Percentiles rank a stretch among this genome's conserved stretches.
These are phyloP conservation scores for Numida meleagris DNA, from an alignment of 2,113 vertebrate genomes.

Conservation along the genomic window DNA sequence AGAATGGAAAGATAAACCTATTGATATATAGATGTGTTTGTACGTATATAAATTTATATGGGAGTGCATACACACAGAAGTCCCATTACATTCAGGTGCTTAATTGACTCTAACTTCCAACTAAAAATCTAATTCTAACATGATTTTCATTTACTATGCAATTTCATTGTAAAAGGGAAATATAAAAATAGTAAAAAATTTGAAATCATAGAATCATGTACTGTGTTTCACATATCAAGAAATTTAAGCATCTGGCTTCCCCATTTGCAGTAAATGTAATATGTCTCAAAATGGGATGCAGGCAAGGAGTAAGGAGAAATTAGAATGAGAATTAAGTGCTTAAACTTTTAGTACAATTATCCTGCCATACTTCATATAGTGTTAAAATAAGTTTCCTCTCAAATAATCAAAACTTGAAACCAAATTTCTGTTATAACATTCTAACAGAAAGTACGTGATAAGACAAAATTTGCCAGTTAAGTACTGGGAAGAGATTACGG, in stretches of 20 bases:
- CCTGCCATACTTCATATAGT: not conserved
- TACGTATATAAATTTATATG: not conserved
- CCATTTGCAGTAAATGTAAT: not conserved
- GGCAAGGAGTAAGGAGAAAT: not conserved
- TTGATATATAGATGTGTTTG: not conserved
- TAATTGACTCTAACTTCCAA: not conserved
- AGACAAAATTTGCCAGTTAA: not conserved
- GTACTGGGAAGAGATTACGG: not conserved
- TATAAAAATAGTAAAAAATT: not conserved
- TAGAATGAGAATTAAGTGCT: too few species aligned
- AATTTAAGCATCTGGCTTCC: not conserved
- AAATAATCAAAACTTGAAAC: not conserved
- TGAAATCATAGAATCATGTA: not conserved
- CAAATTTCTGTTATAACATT: not conserved
- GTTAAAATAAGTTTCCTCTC: not conserved
- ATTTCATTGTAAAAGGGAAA: not conserved
- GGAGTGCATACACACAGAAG: not conserved
- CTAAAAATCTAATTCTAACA: not conserved
- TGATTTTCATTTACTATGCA: not conserved
- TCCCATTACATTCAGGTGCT: not conserved
- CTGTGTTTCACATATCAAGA: not conserved
- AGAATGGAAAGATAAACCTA: not conserved
- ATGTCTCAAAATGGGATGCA: not conserved
- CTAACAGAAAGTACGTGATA: not conserved
- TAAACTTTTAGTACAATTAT: not conserved